A percentile compares a stretch with the other conserved stretches of the same genome.
phyloP scores from a whole-genome alignment of 2,797 vertebrate genomes.

The Pitangus sulphuratus region DNA sequence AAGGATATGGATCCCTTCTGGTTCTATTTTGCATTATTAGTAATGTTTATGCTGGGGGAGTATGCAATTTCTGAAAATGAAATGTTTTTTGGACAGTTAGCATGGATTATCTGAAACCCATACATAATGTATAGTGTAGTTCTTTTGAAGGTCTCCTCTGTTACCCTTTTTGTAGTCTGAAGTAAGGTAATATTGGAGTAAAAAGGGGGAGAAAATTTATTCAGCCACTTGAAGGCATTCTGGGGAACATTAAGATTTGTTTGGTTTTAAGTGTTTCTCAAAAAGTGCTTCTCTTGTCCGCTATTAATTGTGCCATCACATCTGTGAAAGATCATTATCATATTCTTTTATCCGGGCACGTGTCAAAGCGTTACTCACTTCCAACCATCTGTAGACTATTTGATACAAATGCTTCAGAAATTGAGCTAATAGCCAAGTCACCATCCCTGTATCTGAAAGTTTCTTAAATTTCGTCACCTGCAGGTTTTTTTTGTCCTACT shows the following conservation, averaged over 20 bases:
- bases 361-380: neutral
- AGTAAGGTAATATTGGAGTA: neutral
- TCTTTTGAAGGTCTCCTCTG: neutral
- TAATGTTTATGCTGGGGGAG: slow-evolving; percentile 30
- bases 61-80: slow-evolving; percentile 54
- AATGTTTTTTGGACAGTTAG: slow-evolving; percentile 42
- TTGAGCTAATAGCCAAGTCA: neutral
- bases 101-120: slow-evolving; percentile 25
- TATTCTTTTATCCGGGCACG: neutral
- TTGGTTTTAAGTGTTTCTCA: slow-evolving; percentile 16
- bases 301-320: neutral
- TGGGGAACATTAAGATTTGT: slow-evolving; percentile 10
- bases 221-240: slow-evolving; percentile 21
- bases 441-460: neutral
- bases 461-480: slow-evolving; percentile 11
- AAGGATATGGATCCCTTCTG: slow-evolving; percentile 21
- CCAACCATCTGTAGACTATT: neutral
- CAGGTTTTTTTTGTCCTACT: slow-evolving; percentile 56
- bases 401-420: neutral
- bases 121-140: slow-evolving; percentile 30
- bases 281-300: slow-evolving; percentile 9
- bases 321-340: slow-evolving; percentile 38
- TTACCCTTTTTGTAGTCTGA: neutral
- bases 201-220: slow-evolving; percentile 27
- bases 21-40: slow-evolving; percentile 41